Evolutionary conservation across 92 coral and sea anemone genomes (phyloP).

Genomic region (Siderastrea siderea): DNA sequence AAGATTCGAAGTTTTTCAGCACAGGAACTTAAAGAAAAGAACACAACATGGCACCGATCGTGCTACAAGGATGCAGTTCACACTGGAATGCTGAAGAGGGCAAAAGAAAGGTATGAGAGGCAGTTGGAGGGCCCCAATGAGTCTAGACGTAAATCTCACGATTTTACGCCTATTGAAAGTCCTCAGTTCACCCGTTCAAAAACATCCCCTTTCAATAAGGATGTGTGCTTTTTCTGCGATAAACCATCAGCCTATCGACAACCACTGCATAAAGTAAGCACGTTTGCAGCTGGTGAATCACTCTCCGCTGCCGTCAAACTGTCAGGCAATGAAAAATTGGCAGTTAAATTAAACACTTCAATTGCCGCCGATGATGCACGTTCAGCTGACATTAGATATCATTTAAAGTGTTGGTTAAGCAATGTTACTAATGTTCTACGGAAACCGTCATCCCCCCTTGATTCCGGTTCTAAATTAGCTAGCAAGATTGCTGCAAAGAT

Average conservation of each 20-base stretch:
- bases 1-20: not conserved
- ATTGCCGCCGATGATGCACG: slow-evolving; percentile 61
- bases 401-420: slow-evolving; percentile 53
- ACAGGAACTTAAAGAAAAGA: slow-evolving; percentile 36
- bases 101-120: slow-evolving; percentile 58
- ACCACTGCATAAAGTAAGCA: slow-evolving; percentile 49
- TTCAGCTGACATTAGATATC: slow-evolving; percentile 45
- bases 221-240: not conserved
- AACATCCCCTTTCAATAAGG: not conserved
- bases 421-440: slow-evolving; percentile 64
- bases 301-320: slow-evolving; percentile 52
- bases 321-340: slow-evolving; percentile 54
- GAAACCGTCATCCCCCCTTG: not conserved
- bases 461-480: not conserved
- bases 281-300: slow-evolving; percentile 64
- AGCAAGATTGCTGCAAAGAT: not conserved
- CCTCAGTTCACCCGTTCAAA: not conserved
- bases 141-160: slow-evolving; percentile 39
- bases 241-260: not conserved
- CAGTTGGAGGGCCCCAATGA: slow-evolving; percentile 56
- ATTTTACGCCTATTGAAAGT: not conserved
- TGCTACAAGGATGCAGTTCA: slow-evolving; percentile 73
- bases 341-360: slow-evolving; percentile 60
- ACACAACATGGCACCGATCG: slow-evolving; percentile 63
- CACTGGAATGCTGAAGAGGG: slow-evolving; percentile 66